Conservation (phyloP, 1,140 invertebrate species). For the Pararge aegeria region DNA sequence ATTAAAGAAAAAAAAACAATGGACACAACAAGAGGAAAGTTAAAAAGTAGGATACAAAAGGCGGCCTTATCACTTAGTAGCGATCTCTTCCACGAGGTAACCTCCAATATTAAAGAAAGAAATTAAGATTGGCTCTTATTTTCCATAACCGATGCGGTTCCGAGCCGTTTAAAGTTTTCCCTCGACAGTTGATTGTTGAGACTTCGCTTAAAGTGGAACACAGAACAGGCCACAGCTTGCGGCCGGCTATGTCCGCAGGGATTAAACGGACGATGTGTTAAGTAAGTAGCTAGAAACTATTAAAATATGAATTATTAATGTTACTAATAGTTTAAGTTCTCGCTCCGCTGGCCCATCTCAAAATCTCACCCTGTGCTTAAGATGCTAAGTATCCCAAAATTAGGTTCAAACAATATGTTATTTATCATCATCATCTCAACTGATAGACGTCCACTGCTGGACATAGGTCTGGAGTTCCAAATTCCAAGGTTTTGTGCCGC, state of each 20-base stretch:
- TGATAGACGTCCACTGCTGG: too few species aligned
- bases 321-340: background rate
- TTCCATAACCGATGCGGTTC: background rate
- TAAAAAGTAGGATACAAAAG: too few species aligned
- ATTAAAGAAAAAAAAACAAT: too few species aligned
- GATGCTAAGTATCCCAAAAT: too few species aligned
- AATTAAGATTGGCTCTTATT: background rate
- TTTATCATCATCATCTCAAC: too few species aligned
- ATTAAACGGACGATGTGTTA: background rate
- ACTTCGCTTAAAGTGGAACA: background rate
- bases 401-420: too few species aligned
- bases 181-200: background rate
- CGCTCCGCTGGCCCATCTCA: background rate
- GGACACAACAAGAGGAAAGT: too few species aligned
- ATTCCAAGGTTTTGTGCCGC: too few species aligned
- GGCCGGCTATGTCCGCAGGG: background rate
- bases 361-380: background rate
- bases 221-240: background rate
- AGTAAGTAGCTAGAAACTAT: background rate
- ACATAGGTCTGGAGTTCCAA: too few species aligned
- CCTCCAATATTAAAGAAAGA: too few species aligned
- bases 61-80: too few species aligned
- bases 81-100: too few species aligned
- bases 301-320: constrained; percentile 1
- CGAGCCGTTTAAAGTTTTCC: background rate